Percentiles rank a stretch among this genome's conserved stretches.
Conservation (phyloP, 2,797 vertebrate genomes). For the Naso thynnoides region DNA sequence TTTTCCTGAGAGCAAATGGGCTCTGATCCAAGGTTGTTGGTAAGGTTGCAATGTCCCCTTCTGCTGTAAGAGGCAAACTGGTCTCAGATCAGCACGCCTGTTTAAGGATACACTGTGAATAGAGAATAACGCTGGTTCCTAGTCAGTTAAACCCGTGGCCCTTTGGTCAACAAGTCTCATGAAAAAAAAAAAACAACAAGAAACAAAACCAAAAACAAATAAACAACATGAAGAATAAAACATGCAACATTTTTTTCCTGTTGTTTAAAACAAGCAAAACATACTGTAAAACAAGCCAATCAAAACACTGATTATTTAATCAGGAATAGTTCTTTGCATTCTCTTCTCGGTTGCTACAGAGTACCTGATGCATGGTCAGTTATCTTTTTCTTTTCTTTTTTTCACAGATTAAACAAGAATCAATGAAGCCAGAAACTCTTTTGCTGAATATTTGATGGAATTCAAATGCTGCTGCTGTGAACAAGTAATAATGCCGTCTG, state of each 20-base stretch:
- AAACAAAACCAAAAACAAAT: slow-evolving; percentile 9
- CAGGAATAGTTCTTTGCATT: slow-evolving; percentile 54
- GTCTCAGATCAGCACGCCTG: slow-evolving; percentile 55
- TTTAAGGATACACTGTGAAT: slow-evolving; percentile 47
- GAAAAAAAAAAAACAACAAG: slow-evolving; percentile 16
- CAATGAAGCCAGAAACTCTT: slow-evolving; percentile 34
- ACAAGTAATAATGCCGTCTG: slow-evolving; percentile 37
- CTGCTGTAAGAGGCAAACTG: slow-evolving; percentile 41
- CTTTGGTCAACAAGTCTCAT: slow-evolving; percentile 63
- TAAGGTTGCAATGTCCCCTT: slow-evolving; percentile 29
- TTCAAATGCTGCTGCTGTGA: slow-evolving; percentile 34
- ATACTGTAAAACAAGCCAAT: slow-evolving; percentile 45
- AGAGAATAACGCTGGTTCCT: slow-evolving; percentile 60
- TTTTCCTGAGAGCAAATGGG: slow-evolving; percentile 56
- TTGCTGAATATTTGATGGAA: slow-evolving; percentile 29
- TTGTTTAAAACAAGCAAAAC: slow-evolving; percentile 48
- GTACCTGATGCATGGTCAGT: slow-evolving; percentile 48
- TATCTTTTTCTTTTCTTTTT: slow-evolving; percentile 1
- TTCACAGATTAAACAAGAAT: slow-evolving; percentile 61
- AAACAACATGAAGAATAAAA: slow-evolving; percentile 42
- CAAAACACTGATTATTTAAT: slow-evolving; percentile 34
- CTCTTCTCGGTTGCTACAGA: slow-evolving; percentile 62
- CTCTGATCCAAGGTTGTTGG: slow-evolving; percentile 41
- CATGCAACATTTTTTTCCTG: slow-evolving; percentile 51
- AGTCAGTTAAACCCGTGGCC: slow-evolving; percentile 36